Percentiles rank a stretch among this genome's conserved stretches.
These are phyloP conservation scores for Scaptodrosophila latifasciaeformis DNA, from an alignment of 2,888 invertebrate genomes.

Conservation along the genomic window DNA sequence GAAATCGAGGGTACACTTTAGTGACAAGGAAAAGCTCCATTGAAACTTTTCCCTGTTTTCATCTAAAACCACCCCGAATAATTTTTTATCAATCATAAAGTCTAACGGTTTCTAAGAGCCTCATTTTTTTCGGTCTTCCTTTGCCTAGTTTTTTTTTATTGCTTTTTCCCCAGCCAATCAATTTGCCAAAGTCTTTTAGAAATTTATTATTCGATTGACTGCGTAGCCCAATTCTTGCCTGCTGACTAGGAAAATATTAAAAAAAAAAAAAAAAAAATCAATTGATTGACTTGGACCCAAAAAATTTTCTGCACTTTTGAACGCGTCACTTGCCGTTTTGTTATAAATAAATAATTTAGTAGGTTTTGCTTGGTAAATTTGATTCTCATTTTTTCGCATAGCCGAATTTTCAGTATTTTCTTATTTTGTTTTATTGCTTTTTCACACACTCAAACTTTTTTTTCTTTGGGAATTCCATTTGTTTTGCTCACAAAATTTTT, in stretches of 20 bases:
- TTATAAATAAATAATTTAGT: neutral
- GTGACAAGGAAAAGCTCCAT: no score
- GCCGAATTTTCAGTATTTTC: neutral
- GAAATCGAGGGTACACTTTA: no score
- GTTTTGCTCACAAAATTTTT: slow-evolving; percentile 9
- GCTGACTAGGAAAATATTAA: no score
- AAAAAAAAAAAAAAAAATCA: no score
- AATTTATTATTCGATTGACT: no score
- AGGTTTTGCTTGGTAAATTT: slow-evolving; percentile 16
- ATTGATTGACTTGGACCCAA: neutral
- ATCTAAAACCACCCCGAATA: no score
- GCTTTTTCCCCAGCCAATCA: neutral
- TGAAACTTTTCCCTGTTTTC: no score
- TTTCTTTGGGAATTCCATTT: slow-evolving; percentile 1
- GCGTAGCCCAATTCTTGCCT: no score
- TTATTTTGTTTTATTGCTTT: slow-evolving; percentile 1
- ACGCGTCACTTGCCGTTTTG: slow-evolving; percentile 41
- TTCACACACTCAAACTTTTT: neutral
- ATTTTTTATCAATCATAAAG: no score
- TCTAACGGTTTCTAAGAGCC: no score
- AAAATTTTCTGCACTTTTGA: slow-evolving; percentile 60
- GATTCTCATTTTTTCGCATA: slow-evolving; percentile 19
- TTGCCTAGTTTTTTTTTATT: neutral
- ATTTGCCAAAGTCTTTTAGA: no score
- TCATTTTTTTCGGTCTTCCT: neutral